Base-by-base conservation (phyloP, 1,140 invertebrate genomes). In the Temnothorax longispinosus region DNA sequence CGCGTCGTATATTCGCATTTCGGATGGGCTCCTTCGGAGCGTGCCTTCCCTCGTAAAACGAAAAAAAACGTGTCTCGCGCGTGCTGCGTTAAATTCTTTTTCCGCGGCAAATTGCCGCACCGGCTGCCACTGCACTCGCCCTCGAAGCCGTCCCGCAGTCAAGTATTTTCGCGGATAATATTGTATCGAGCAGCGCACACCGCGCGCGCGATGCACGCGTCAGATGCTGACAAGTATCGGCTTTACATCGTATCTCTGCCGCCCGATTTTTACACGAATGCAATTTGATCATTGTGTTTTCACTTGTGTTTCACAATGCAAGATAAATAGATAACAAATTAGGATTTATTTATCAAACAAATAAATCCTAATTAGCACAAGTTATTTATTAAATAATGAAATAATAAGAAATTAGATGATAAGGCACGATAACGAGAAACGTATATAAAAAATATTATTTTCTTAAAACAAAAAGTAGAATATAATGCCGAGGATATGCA, bases 141-240 rank as follows among this genome's bases (percentile, higher is more conserved):
- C 62, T 38, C 18, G 60, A 47, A 15, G 32, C 67, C 44, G 47
- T 78, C 15, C 10, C 60, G 44, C 44, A 64, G 58, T 77, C 38
- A 13, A 41, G 32, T 38, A 13, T 69, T 69, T 80, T 56, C 35
- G n/a, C 47, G 32, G 35, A 67, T 80, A 56, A 80, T 69, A 69
- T 69, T 80, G 62, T 67, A 50, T 80, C 32, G 60, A 8, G 62
- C 21, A 18, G 21, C 21, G 11, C 38, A 41, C 18, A 64, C 2
- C 35, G 38, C 41, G 8, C 41, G 8, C 41, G 62, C n/a, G 64
- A 52, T 52, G 21, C 47, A 27, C 35, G 77, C n/a, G 47, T 69
- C 47, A 52, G 32, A 54, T 69, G 47, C 27, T 47, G 32, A 52
- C 35, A 27, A 69, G 47, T 69, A 54, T 80, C 62, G 21, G 13